A percentile compares a stretch with the other conserved stretches of the same genome.
phyloP scores from a whole-genome alignment of 1,140 invertebrate species.

The Panulirus ornatus region DNA sequence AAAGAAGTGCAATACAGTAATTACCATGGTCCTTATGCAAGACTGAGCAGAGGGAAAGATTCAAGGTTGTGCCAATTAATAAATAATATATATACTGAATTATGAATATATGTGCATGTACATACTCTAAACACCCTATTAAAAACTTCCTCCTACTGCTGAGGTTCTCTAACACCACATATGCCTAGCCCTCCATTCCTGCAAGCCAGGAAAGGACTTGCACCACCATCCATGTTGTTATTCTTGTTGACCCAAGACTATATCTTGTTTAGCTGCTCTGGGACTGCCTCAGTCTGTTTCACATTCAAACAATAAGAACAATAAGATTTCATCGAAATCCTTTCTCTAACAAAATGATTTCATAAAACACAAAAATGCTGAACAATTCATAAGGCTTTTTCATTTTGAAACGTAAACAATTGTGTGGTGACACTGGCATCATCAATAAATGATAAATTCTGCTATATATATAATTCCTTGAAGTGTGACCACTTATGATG shows the following conservation, averaged over 20 bases:
- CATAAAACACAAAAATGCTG: too few relatives aligned
- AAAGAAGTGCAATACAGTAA: background rate
- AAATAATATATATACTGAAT: too few relatives aligned
- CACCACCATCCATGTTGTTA: constrained; percentile 20
- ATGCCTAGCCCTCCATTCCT: background rate
- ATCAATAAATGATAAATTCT: too few relatives aligned
- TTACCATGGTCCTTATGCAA: background rate
- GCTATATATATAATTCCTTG: too few relatives aligned
- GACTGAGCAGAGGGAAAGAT: background rate
- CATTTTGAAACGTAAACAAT: too few relatives aligned
- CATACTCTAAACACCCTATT: background rate
- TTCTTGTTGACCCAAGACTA: constrained; percentile 32
- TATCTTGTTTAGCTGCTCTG: constrained; percentile 10
- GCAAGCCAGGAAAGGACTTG: background rate
- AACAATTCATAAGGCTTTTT: too few relatives aligned
- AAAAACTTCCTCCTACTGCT: background rate
- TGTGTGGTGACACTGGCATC: too few relatives aligned
- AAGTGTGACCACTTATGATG: too few relatives aligned
- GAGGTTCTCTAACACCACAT: background rate
- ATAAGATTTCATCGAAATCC: too few relatives aligned
- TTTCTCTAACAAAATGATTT: too few relatives aligned
- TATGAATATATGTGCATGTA: background rate
- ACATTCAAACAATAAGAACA: constrained; percentile 27
- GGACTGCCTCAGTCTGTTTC: constrained; percentile 34
- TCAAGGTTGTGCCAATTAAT: background rate